These are phyloP conservation scores for Oscheius sp. DNA, from an alignment of 2,888 invertebrate species.

Conservation along the genomic window DNA sequence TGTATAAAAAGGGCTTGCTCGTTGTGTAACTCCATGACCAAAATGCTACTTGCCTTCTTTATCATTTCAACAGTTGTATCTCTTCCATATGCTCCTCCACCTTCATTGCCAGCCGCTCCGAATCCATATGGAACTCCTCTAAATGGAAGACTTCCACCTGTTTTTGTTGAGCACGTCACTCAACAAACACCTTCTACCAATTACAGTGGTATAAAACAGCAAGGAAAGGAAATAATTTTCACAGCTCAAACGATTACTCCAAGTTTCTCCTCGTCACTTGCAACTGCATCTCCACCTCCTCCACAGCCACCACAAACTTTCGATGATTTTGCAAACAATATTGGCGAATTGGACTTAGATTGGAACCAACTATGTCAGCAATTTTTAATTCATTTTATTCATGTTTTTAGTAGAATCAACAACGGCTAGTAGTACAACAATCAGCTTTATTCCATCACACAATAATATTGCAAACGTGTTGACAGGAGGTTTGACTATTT, in stretches of 20 bases:
- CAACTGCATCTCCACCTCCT: constrained; percentile 17
- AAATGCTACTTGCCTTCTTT: constrained; percentile 7
- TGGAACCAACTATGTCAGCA: constrained; percentile 7
- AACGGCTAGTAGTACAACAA: not conserved
- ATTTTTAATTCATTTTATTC: not conserved
- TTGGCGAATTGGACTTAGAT: constrained; percentile 4
- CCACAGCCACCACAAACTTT: constrained; percentile 22
- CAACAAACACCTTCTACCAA: not conserved
- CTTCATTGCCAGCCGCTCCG: constrained; percentile 9
- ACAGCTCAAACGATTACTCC: not conserved
- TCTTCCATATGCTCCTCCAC: constrained; percentile 11
- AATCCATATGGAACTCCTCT: constrained; percentile 14
- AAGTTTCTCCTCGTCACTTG: not conserved
- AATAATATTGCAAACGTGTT: constrained; percentile 8
- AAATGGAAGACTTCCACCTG: not conserved
- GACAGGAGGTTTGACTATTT: constrained; percentile 5
- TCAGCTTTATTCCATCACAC: constrained; percentile 3
- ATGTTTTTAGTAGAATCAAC: not conserved
- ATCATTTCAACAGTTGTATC: not conserved
- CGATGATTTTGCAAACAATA: constrained; percentile 8
- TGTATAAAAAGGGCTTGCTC: not conserved
- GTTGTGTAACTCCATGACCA: not conserved
- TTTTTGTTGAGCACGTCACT: not conserved
- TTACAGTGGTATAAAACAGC: not conserved
- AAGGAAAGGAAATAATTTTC: no score